Evolutionary conservation across 2,113 vertebrate species (phyloP).

Genomic region (Ploceus nigricollis): DNA sequence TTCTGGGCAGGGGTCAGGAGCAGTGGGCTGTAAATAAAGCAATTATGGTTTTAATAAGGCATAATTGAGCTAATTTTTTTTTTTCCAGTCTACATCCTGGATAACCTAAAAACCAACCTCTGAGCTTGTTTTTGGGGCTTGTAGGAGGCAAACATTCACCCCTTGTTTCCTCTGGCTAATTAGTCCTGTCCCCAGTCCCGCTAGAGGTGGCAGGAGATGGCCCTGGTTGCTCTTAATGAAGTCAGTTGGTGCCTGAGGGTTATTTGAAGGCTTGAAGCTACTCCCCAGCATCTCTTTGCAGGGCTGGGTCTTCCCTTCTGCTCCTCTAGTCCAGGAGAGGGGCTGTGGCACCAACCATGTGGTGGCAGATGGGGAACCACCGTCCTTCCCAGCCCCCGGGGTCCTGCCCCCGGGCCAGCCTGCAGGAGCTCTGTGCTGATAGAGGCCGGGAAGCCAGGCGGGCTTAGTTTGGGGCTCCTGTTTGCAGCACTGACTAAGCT

Average conservation of each 20-base stretch:
- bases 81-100: background rate
- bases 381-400: background rate
- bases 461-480: background rate
- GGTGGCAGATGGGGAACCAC: background rate
- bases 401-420: background rate
- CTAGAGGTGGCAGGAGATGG: background rate
- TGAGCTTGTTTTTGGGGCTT: background rate
- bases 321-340: background rate
- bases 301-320: background rate
- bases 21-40: background rate
- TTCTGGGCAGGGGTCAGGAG: background rate
- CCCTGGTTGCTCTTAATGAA: background rate
- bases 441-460: fast-evolving
- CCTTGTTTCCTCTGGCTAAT: background rate
- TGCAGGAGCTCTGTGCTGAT: background rate
- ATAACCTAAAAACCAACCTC: background rate
- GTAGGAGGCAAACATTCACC: background rate
- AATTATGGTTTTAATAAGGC: background rate
- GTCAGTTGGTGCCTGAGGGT: background rate
- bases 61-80: background rate
- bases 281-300: background rate
- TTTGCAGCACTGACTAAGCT: background rate
- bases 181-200: background rate
- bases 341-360: background rate
- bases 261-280: background rate